Evolutionary conservation across 1,140 invertebrate genomes (phyloP), one percentile per base, ranked within the genome.

Genomic region (Parapsyche elsis): DNA sequence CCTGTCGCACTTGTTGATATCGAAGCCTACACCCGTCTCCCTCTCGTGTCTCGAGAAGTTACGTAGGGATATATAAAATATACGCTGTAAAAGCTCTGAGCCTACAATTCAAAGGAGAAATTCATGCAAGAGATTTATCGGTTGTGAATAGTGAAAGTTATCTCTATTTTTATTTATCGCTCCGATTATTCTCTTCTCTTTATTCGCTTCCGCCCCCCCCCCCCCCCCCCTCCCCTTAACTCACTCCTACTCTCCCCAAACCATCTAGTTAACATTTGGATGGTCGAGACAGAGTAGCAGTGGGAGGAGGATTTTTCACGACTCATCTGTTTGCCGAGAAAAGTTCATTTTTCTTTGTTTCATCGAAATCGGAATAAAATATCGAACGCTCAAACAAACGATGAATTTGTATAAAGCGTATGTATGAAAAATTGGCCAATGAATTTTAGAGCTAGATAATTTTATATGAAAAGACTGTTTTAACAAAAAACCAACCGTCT

Each of bases 111-210:
- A 74, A 77, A 82, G 26, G 73, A 78, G 79, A 78, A 79, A 76
- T 83, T 67, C 61, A 21, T 59, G 44, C 53, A 61, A 79, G 79
- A 83, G 81, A 83, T 83, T 83, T 83, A 83, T 83, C 38, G 71
- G 57, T 81, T 76, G 79, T 71, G 79, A 81, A 83, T 79, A 83
- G 79, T 81, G 81, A 83, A 83, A 83, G 79, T 79, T 82, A 81
- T 81, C 79, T 81, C 71, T 79, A 83, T 83, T 83, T 83, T 83
- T 83, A 83, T 83, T 83, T 83, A 81, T 81, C 79, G 79, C 77
- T 76, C 67, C 79, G 78, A 82, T 82, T 81, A 59, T 53, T 78
- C 59, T 77, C 19, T 24, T n/a, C 19, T 64, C 30, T 77, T 75
- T 75, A 75, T 75, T 38, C 30, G 30, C 67, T 53, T 53, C 49